Percentiles rank a stretch among this genome's conserved stretches.
phyloP scores from a whole-genome alignment of 2,888 invertebrate species.

The Caenorhabditis panamensis region DNA sequence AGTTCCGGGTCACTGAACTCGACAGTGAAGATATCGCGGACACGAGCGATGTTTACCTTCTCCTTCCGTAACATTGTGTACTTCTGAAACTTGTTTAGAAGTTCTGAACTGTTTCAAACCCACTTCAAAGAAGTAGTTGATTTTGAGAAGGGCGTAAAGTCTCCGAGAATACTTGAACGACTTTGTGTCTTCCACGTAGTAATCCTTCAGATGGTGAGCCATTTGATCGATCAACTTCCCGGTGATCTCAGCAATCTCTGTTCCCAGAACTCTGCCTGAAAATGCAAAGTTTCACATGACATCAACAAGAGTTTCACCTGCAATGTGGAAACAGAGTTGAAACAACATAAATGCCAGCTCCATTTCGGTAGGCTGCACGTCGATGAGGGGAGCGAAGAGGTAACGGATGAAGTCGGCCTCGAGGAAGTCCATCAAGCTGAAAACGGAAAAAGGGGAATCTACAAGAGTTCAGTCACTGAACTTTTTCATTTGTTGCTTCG shows the following conservation, averaged over 20 bases:
- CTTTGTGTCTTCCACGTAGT: conserved; percentile 7
- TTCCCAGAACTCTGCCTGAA: neutral
- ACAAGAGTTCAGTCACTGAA: neutral
- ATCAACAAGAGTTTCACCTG: neutral
- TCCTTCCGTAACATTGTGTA: conserved; percentile 4
- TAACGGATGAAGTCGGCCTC: neutral
- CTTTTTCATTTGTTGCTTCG: conserved; percentile 18
- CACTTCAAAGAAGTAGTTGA: conserved; percentile 8
- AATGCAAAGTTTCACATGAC: neutral
- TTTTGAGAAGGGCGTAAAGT: conserved; percentile 1
- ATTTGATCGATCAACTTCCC: conserved; percentile 2
- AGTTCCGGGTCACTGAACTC: conserved; percentile 15
- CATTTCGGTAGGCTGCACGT: neutral
- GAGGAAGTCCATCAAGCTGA: conserved; percentile 11
- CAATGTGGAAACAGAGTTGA: conserved; percentile 3
- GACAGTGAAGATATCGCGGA: conserved; percentile 6
- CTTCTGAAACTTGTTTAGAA: neutral
- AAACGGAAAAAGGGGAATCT: neutral
- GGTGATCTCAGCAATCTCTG: neutral
- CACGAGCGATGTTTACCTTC: neutral
- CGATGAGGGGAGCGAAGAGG: neutral
- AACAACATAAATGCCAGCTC: conserved; percentile 19
- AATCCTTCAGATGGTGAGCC: conserved; percentile 4
- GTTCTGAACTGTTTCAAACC: neutral
- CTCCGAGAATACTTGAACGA: neutral